Evolutionary conservation across 2,888 invertebrate species (phyloP).

Genomic region (Himalopsyche tibetana): DNA sequence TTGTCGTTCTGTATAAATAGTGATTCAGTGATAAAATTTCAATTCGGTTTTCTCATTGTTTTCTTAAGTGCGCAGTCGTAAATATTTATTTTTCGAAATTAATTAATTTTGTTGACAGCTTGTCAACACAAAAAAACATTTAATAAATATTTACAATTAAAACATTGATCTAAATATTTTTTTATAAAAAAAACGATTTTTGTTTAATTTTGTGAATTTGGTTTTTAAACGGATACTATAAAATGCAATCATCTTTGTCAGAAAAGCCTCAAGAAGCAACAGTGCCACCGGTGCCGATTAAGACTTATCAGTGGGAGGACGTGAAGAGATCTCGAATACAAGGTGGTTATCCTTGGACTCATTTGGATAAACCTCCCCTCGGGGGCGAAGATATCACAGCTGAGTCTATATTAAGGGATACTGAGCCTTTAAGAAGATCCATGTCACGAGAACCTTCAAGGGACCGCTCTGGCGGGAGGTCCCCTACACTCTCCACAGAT

Average conservation of each 20-base stretch:
- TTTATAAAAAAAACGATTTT: not conserved
- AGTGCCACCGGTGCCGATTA: conserved; percentile 82
- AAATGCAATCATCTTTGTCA: conserved; percentile 72
- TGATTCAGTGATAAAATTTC: conserved; percentile 40
- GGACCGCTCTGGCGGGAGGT: conserved; percentile 72
- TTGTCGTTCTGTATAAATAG: conserved; percentile 31
- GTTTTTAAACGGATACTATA: conserved; percentile 35
- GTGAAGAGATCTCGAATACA: conserved; percentile 81
- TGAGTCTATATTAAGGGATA: conserved; percentile 75
- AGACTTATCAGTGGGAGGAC: conserved; percentile 91
- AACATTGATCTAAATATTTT: conserved; percentile 17
- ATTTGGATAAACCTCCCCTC: conserved; percentile 82
- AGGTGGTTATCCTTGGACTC: conserved; percentile 90
- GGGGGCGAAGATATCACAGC: conserved; percentile 75
- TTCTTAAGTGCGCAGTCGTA: conserved; percentile 33
- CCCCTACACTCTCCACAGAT: conserved; percentile 68
- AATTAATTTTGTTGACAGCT: conserved; percentile 13
- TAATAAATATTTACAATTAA: not conserved
- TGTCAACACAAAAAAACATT: conserved; percentile 33
- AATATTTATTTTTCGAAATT: conserved; percentile 8
- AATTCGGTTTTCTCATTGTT: conserved; percentile 36
- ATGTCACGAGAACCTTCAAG: conserved; percentile 75
- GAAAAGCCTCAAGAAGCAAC: conserved; percentile 77
- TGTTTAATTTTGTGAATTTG: not conserved
- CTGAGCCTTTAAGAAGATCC: conserved; percentile 73